Base-by-base conservation (phyloP, 30 jellyfish, hydroid and myxozoan genomes). In the Hydra vulgaris region DNA sequence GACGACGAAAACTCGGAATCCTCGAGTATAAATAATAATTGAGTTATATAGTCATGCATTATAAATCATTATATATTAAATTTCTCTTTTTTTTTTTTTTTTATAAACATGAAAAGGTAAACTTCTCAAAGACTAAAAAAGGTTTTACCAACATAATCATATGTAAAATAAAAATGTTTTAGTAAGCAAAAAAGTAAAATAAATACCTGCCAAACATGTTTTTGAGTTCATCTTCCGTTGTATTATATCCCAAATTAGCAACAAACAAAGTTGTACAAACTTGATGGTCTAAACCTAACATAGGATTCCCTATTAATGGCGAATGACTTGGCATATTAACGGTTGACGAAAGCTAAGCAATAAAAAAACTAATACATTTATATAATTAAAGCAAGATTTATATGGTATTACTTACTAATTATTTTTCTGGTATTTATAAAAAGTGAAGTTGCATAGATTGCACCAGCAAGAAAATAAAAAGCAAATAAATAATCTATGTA, bases 161-260 rank as follows among this genome's bases (percentile, higher is more conserved):
- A n/a, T 68, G 16, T 7, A 68, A 20, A 3, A 68, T 3, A 23
- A n/a, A 68, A 3, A 68, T 68, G 15, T 3, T 68, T 68, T 3
- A 68, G 8, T 3, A n/a, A 68, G 16, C 75, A 3, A 16, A 27
- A 92, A n/a, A n/a, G n/a, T n/a, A n/a, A n/a, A n/a, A n/a, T n/a
- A n/a, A n/a, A 40, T 69, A 89, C 97, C 95, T 89, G 23, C 81
- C 84, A 77, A 89, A 89, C 18, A 77, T 53, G 18, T 67, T 71
- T 79, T 89, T 85, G 25, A 89, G 87, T 73, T 89, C 97, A 53
- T 89, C 97, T 68, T 89, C 97, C 8, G 97, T 89, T 24, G 97
- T 85, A 54, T 81, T 71, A 66, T 80, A 83, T 0, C 97, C 95
- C 21, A 89, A 89, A 61, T 89, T 89, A 0, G 97, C 97, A n/a